A percentile compares a stretch with the other conserved stretches of the same genome.
Conservation (phyloP, 2,888 invertebrate species). For the Brachylomia viminalis region DNA sequence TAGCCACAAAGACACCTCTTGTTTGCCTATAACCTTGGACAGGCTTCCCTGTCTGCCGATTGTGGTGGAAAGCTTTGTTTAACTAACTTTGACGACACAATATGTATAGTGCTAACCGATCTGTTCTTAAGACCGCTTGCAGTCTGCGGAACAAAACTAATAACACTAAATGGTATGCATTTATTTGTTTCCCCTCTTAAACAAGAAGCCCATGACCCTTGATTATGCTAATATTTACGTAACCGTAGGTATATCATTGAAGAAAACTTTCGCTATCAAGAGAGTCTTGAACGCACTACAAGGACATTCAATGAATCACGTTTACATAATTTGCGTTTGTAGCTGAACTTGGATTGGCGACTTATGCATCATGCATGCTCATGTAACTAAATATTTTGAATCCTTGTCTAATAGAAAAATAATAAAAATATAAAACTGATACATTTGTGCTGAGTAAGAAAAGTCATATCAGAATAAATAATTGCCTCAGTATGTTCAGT, state of each 20-base stretch:
- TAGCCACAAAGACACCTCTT: background rate
- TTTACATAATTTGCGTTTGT: conserved; percentile 30
- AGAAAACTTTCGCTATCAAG: conserved; percentile 27
- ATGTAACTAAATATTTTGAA: background rate
- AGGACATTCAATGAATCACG: conserved; percentile 34
- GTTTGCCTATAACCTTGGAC: background rate
- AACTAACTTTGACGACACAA: background rate
- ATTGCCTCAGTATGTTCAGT: conserved; percentile 13
- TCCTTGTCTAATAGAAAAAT: background rate
- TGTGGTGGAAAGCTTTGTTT: background rate
- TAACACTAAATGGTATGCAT: background rate
- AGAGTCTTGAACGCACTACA: conserved; percentile 21
- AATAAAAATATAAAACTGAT: background rate
- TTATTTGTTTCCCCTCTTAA: background rate
- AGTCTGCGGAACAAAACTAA: background rate
- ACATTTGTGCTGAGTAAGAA: background rate
- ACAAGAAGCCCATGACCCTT: conserved; percentile 3
- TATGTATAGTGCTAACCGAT: background rate
- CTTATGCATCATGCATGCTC: background rate
- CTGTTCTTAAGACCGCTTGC: background rate
- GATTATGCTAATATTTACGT: conserved; percentile 15
- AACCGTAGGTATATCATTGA: background rate
- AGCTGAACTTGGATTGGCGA: background rate
- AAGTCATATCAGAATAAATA: conserved; percentile 1
- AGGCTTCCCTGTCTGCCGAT: background rate